phyloP scores from a whole-genome alignment of 2,113 vertebrate species.

The Pteropus alecto region DNA sequence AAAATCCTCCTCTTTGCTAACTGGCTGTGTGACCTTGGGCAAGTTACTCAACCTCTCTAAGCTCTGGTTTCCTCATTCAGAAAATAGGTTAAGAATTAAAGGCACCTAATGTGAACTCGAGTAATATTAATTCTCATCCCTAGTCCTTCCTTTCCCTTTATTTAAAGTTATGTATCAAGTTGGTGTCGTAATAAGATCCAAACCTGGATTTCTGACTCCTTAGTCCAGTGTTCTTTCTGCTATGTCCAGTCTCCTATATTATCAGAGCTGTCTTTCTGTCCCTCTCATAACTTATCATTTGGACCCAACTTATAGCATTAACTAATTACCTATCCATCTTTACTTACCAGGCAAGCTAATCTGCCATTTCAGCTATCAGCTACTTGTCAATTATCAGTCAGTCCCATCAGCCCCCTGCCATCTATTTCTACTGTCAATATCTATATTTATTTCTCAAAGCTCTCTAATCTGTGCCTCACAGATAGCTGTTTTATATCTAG shows the following conservation, averaged over 20 bases:
- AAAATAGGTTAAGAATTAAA: constrained; percentile 12
- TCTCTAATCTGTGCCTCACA: background rate
- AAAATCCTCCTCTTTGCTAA: background rate
- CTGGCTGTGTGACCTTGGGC: background rate
- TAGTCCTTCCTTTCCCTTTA: background rate
- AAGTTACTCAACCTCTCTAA: background rate
- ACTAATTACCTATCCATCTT: background rate
- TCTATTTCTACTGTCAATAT: constrained; percentile 4
- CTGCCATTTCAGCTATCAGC: constrained; percentile 26
- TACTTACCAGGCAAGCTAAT: background rate
- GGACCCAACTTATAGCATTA: background rate
- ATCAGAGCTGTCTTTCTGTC: background rate
- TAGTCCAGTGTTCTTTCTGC: background rate
- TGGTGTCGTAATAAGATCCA: background rate
- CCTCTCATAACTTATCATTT: background rate
- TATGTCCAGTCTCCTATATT: background rate
- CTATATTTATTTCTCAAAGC: background rate
- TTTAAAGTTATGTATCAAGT: background rate
- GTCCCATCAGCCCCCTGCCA: background rate
- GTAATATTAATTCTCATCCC: background rate
- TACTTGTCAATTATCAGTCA: background rate
- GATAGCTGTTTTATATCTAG: constrained; percentile 39
- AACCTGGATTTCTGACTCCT: background rate
- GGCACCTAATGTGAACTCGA: background rate
- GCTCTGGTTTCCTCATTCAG: background rate